Conservation (phyloP, 2,113 vertebrate species). For the Podocnemis expansa region DNA sequence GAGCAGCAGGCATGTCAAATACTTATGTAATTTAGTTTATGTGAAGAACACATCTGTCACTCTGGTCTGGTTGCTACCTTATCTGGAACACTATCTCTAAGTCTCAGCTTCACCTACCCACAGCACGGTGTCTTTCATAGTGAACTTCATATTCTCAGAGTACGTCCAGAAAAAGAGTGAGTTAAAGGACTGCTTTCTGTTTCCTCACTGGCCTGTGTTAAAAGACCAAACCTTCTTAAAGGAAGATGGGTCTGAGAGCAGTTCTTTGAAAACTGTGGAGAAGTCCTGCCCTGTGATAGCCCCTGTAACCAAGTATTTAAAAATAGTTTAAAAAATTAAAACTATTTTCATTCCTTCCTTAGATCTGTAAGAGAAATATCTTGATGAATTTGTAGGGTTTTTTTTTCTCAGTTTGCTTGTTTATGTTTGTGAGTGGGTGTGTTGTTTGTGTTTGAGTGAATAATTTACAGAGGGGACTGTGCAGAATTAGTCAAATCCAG, state of each 20-base stretch:
- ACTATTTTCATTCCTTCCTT: neutral
- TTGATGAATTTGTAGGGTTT: neutral
- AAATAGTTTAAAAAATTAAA: neutral
- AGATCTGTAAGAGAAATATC: neutral
- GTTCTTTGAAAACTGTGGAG: neutral
- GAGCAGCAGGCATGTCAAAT: slow-evolving; percentile 35
- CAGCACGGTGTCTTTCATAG: neutral
- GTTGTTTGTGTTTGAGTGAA: neutral
- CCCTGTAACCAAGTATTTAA: neutral
- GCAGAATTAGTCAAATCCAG: neutral
- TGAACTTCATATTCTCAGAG: neutral
- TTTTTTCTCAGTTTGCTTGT: neutral
- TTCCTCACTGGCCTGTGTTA: neutral
- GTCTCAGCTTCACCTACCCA: neutral
- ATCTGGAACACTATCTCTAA: neutral
- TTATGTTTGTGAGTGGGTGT: neutral
- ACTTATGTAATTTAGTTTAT: neutral
- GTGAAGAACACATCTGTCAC: neutral
- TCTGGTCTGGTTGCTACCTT: neutral
- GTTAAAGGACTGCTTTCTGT: neutral
- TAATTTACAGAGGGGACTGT: neutral
- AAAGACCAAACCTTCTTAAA: neutral
- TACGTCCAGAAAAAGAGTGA: neutral
- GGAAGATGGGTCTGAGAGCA: neutral
- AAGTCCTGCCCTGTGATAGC: neutral